Evolutionary conservation across 2,113 vertebrate species (phyloP).

Genomic region (Calypte anna): DNA sequence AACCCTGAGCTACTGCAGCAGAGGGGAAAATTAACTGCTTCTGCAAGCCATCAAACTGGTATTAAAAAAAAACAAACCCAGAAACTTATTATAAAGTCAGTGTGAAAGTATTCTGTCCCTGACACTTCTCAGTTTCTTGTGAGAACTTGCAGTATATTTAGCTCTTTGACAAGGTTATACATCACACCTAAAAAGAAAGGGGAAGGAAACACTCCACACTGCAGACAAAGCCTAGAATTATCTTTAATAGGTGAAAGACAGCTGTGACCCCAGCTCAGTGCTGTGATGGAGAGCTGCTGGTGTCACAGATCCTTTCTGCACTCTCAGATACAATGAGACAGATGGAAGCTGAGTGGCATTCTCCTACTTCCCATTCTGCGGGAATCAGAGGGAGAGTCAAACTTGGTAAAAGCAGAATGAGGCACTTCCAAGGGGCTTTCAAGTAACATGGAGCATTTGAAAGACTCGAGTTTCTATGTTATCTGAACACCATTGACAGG

Average conservation of each 20-base stretch:
- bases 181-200: conserved; percentile 62
- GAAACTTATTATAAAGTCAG: conserved; percentile 54
- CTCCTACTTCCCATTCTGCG: background rate
- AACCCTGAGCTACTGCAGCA: background rate
- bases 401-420: conserved; percentile 32
- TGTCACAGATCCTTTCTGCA: conserved; percentile 58
- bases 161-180: conserved; percentile 67
- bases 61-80: background rate
- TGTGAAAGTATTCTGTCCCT: conserved; percentile 52
- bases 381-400: conserved; percentile 3
- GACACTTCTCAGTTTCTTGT: conserved; percentile 61
- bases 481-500: conserved; percentile 3
- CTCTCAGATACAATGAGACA: conserved; percentile 39
- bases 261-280: conserved; percentile 28
- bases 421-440: conserved; percentile 17
- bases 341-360: conserved; percentile 17
- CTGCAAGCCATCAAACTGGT: conserved; percentile 31
- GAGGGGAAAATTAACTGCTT: conserved; percentile 38
- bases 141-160: conserved; percentile 54
- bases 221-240: conserved; percentile 61
- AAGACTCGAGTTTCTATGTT: conserved; percentile 27
- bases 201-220: conserved; percentile 34
- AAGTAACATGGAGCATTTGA: conserved; percentile 11
- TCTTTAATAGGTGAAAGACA: conserved; percentile 65
- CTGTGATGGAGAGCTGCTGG: conserved; percentile 31